Percentiles rank a stretch among this genome's conserved stretches.
phyloP scores from a whole-genome alignment of 1,140 invertebrate species.

The Apolygus lucorum region DNA sequence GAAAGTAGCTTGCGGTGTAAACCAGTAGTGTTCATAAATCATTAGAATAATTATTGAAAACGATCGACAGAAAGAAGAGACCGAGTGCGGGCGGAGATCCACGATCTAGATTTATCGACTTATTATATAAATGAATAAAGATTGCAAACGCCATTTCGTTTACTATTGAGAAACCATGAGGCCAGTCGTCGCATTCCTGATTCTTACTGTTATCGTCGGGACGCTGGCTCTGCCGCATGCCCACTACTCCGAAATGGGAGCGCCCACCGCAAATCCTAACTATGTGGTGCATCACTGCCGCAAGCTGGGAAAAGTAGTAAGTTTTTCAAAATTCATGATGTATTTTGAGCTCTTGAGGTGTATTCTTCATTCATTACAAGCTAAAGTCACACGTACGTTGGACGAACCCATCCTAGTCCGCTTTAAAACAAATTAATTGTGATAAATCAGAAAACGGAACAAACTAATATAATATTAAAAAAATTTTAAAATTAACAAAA shows the following conservation, averaged over 20 bases:
- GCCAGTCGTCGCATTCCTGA: background rate
- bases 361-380: no score
- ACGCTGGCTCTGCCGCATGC: slow-evolving; percentile 17
- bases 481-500: no score
- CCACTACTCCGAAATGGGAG: slow-evolving; percentile 6
- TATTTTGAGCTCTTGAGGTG: no score
- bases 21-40: no score
- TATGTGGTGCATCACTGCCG: slow-evolving; percentile 2
- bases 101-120: background rate
- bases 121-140: background rate
- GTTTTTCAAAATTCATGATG: slow-evolving; percentile 1
- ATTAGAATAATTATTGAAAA: no score
- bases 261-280: background rate
- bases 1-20: no score
- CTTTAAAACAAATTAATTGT: no score
- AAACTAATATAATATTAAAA: no score
- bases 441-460: no score
- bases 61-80: no score
- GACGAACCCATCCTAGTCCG: no score
- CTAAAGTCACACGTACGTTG: no score
- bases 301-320: slow-evolving; percentile 9
- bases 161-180: slow-evolving; percentile 1
- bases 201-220: slow-evolving; percentile 10
- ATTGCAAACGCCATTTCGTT: background rate
- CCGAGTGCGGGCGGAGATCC: background rate